phyloP scores from a whole-genome alignment of 2,888 invertebrate species.

The Sinodicranocentrus sp. region DNA sequence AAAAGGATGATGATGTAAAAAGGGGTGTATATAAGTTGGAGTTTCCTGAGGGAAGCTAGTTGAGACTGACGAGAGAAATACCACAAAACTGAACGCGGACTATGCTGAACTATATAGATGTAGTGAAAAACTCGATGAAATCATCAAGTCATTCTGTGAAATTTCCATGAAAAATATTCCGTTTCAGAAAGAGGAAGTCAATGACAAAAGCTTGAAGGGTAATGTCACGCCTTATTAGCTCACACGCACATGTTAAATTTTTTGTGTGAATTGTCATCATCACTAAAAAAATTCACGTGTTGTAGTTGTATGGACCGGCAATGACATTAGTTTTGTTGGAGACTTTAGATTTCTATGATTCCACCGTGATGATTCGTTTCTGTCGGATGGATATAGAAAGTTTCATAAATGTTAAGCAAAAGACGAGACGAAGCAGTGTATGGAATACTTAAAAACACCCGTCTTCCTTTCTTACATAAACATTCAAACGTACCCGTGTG shows the following conservation, averaged over 20 bases:
- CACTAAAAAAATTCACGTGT: no score
- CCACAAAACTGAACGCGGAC: neutral
- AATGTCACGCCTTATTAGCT: conserved; percentile 60
- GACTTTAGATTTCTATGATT: no score
- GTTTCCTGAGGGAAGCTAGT: conserved; percentile 48
- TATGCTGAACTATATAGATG: no score
- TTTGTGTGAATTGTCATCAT: neutral
- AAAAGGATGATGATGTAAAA: conserved; percentile 31
- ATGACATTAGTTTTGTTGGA: no score
- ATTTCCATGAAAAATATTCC: conserved; percentile 26
- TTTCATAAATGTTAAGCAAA: no score
- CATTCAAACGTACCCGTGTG: no score
- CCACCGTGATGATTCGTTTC: no score
- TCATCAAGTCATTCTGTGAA: conserved; percentile 43
- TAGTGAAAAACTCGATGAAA: conserved; percentile 26
- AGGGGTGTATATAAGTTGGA: conserved; percentile 48
- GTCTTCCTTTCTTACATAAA: no score
- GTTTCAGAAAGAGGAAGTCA: conserved; percentile 32
- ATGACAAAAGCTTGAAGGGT: conserved; percentile 49
- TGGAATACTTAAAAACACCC: no score
- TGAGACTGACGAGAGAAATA: neutral
- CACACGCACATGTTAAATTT: neutral
- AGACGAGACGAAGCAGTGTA: no score
- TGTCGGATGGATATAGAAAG: no score
- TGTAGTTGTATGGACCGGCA: no score